phyloP scores from a whole-genome alignment of 2,113 vertebrate species.

The Colistium nudipinnis region DNA sequence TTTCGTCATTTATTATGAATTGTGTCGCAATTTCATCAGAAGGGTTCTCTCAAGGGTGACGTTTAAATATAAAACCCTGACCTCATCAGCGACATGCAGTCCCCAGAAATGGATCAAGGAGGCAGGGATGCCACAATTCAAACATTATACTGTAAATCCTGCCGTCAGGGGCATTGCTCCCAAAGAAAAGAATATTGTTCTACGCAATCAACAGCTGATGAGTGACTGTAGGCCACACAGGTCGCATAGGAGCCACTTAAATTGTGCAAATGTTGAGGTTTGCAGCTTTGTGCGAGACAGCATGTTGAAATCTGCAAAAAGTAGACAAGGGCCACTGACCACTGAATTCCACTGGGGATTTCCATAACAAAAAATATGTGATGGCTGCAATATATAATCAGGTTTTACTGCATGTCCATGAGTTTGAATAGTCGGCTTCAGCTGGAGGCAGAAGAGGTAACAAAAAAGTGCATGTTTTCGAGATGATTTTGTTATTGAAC shows the following conservation, averaged over 20 bases:
- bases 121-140: neutral
- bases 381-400: too few species aligned
- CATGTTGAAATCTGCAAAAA: neutral
- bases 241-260: neutral
- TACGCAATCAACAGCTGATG: slow-evolving; percentile 16
- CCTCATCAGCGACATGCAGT: neutral
- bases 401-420: neutral
- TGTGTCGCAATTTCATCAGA: neutral
- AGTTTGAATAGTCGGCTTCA: neutral
- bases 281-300: neutral
- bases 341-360: neutral
- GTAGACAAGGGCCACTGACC: neutral
- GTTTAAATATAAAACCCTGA: neutral
- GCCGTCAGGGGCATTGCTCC: slow-evolving; percentile 15
- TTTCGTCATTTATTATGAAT: neutral
- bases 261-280: neutral
- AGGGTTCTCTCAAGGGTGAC: neutral
- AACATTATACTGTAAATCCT: neutral
- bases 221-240: slow-evolving; percentile 12
- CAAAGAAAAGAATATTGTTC: slow-evolving; percentile 23
- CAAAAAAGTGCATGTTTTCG: too few species aligned
- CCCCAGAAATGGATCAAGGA: neutral
- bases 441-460: too few species aligned
- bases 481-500: too few species aligned
- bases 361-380: too few species aligned